These are phyloP conservation scores for Gymnosoma rotundatum DNA, from an alignment of 2,888 invertebrate species.

Conservation along the genomic window DNA sequence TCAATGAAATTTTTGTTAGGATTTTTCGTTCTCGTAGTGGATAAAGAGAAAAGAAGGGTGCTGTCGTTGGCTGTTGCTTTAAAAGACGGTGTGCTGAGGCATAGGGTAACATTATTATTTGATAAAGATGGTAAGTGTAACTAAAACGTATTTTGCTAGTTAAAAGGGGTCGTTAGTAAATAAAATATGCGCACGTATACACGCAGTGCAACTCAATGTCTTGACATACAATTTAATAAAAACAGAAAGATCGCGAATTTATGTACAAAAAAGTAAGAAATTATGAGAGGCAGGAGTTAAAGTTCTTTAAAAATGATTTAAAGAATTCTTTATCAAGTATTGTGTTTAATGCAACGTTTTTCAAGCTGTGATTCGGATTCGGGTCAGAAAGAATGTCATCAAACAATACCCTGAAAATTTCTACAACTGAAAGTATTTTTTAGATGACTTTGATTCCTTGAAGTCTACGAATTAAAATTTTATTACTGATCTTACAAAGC, in stretches of 20 bases:
- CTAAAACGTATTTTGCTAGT: slow-evolving; percentile 81
- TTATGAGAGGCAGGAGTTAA: background rate
- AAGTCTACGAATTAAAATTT: too few relatives aligned
- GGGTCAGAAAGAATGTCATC: too few relatives aligned
- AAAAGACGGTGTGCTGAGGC: slow-evolving; percentile 54
- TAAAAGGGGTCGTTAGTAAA: slow-evolving; percentile 81
- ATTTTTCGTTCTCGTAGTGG: slow-evolving; percentile 12
- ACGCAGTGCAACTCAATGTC: slow-evolving; percentile 70
- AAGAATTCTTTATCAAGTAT: background rate
- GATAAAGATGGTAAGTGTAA: slow-evolving; percentile 81
- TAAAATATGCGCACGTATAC: slow-evolving; percentile 81
- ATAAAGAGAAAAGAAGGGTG: slow-evolving; percentile 13
- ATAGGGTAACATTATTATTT: slow-evolving; percentile 79
- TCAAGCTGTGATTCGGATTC: too few relatives aligned
- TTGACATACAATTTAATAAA: slow-evolving; percentile 51
- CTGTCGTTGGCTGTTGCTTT: slow-evolving; percentile 28
- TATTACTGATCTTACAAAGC: too few relatives aligned
- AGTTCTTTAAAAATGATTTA: background rate
- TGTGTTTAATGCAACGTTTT: too few relatives aligned
- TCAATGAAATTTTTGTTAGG: slow-evolving; percentile 57
- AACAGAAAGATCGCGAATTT: background rate
- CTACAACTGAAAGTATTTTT: too few relatives aligned
- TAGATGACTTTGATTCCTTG: too few relatives aligned
- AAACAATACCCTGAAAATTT: too few relatives aligned
- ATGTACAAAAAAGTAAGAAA: background rate